These are phyloP conservation scores for Trematomus loennbergii DNA, from an alignment of 2,113 vertebrate species.

Conservation along the genomic window DNA sequence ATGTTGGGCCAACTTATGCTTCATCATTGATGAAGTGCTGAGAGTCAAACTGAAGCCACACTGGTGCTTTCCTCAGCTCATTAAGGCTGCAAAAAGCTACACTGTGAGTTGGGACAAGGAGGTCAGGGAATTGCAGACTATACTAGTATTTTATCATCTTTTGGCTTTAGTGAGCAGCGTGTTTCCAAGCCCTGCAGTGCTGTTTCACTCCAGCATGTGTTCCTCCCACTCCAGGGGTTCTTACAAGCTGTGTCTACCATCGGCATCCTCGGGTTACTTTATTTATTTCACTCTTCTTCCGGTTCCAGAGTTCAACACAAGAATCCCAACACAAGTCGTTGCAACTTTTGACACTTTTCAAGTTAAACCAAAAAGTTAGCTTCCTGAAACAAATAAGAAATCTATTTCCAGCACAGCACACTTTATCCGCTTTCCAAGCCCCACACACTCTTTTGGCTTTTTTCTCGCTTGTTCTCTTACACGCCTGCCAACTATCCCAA, in stretches of 20 bases:
- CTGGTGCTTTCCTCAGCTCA: constrained; percentile 77
- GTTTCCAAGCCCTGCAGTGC: constrained; percentile 61
- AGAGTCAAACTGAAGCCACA: constrained; percentile 54
- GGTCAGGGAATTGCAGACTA: constrained; percentile 70
- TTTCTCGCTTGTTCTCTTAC: constrained; percentile 30
- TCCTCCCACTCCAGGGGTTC: constrained; percentile 57
- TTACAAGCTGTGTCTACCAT: constrained; percentile 48
- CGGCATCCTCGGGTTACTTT: constrained; percentile 37
- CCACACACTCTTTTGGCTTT: constrained; percentile 30
- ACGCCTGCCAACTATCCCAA: constrained; percentile 39
- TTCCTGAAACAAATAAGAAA: constrained; percentile 60
- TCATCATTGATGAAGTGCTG: constrained; percentile 77
- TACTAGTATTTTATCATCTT: constrained; percentile 80
- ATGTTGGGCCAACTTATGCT: constrained; percentile 62
- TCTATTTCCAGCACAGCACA: constrained; percentile 67
- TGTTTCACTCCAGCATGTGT: constrained; percentile 49
- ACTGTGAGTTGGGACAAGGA: constrained; percentile 46
- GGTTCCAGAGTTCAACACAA: constrained; percentile 32
- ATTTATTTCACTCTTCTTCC: constrained; percentile 23
- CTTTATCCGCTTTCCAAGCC: constrained; percentile 57
- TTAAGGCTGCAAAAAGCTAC: constrained; percentile 72
- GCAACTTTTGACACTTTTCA: constrained; percentile 67
- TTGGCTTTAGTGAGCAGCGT: constrained; percentile 52
- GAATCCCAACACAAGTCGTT: constrained; percentile 51
- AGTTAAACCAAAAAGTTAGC: constrained; percentile 52